phyloP scores from a whole-genome alignment of 1,140 invertebrate genomes.

The Chionoecetes opilio region DNA sequence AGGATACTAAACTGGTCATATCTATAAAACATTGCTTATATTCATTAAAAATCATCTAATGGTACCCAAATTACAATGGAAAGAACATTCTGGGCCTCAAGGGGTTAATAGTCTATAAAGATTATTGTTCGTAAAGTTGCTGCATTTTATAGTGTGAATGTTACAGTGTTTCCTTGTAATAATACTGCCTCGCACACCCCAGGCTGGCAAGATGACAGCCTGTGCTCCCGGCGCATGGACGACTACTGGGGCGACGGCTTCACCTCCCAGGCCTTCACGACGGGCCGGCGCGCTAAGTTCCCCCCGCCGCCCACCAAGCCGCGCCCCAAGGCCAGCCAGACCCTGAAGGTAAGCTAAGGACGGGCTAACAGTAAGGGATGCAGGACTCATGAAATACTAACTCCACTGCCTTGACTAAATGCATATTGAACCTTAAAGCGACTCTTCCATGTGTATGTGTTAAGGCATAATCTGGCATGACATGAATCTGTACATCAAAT shows the following conservation, averaged over 20 bases:
- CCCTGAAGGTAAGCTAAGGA: slow-evolving; percentile 87
- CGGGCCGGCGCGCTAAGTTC: slow-evolving; percentile 88
- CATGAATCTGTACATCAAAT: background rate
- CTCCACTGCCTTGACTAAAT: background rate
- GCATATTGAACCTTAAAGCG: background rate
- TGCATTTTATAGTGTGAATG: too few species aligned
- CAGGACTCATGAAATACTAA: background rate
- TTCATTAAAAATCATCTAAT: too few species aligned
- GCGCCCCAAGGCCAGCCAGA: slow-evolving; percentile 90
- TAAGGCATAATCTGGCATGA: background rate
- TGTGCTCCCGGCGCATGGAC: slow-evolving; percentile 86
- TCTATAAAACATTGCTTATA: too few species aligned
- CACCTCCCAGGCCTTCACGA: slow-evolving; percentile 92
- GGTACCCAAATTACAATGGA: too few species aligned
- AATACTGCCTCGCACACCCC: slow-evolving; percentile 12
- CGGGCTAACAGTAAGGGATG: background rate
- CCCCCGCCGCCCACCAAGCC: slow-evolving; percentile 88
- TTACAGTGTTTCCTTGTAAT: too few species aligned
- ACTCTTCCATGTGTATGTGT: slow-evolving; percentile 6
- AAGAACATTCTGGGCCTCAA: too few species aligned
- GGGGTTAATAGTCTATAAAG: too few species aligned
- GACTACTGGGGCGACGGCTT: slow-evolving; percentile 85
- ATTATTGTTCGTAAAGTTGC: too few species aligned
- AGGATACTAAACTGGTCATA: too few species aligned
- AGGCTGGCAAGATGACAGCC: slow-evolving; percentile 88